Evolutionary conservation across 1,140 invertebrate genomes (phyloP).

Genomic region (Ruditapes philippinarum): DNA sequence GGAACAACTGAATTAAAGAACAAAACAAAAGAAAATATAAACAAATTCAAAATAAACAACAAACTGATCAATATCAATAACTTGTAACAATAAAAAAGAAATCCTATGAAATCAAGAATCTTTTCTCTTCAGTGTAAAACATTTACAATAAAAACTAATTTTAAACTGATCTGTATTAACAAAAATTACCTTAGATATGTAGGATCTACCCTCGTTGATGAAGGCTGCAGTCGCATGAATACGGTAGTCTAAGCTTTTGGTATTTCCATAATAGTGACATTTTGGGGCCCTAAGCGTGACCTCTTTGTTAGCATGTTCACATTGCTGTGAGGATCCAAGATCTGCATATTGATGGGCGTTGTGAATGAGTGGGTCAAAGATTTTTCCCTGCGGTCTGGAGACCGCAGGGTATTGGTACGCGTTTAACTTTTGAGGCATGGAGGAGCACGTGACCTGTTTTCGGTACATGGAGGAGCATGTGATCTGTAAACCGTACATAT

Average conservation of each 20-base stretch:
- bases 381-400: no score
- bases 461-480: no score
- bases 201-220: slow-evolving; percentile 50
- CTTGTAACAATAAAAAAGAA: neutral
- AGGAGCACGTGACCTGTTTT: no score
- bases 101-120: neutral
- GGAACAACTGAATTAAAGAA: neutral
- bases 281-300: slow-evolving; percentile 53
- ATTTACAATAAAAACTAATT: neutral
- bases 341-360: slow-evolving; percentile 48
- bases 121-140: neutral
- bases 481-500: no score
- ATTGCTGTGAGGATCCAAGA: slow-evolving; percentile 59
- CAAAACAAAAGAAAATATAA: neutral
- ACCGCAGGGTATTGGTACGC: no score
- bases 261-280: slow-evolving; percentile 56
- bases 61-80: neutral
- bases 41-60: neutral
- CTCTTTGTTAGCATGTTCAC: no score
- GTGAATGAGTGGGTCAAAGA: slow-evolving; percentile 54
- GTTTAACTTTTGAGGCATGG: no score
- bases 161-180: neutral
- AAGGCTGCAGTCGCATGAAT: slow-evolving; percentile 49
- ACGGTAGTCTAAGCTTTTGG: slow-evolving; percentile 36
- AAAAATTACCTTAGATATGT: slow-evolving; percentile 56